Conservation (phyloP, 2,113 vertebrate species). For the Channa maculata region DNA sequence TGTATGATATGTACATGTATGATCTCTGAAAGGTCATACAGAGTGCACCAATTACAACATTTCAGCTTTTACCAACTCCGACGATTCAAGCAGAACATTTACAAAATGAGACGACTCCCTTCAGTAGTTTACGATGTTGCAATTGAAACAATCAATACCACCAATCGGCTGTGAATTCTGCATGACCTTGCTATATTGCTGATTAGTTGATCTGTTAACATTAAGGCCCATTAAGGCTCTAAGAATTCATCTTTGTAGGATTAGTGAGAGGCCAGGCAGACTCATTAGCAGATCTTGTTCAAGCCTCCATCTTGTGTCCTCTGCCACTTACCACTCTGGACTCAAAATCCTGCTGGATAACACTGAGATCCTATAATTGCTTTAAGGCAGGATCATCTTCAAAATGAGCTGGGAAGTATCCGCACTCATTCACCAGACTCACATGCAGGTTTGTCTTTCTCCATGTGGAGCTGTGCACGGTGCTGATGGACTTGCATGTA, state of each 20-base stretch:
- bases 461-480: neutral
- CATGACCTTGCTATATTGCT: no score
- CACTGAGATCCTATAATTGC: slow-evolving; percentile 17
- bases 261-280: slow-evolving; percentile 27
- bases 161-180: no score
- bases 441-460: neutral
- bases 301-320: slow-evolving; percentile 10
- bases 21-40: no score
- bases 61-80: no score
- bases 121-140: no score
- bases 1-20: no score
- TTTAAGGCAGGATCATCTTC: slow-evolving; percentile 36
- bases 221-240: slow-evolving; percentile 19
- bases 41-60: no score
- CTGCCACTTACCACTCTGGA: slow-evolving; percentile 1
- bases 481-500: neutral
- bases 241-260: slow-evolving; percentile 43
- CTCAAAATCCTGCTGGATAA: slow-evolving; percentile 17
- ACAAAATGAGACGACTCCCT: no score
- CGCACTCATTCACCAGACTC: slow-evolving; percentile 12
- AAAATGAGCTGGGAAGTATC: slow-evolving; percentile 16
- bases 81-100: no score
- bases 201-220: neutral
- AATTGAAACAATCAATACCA: no score
- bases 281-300: slow-evolving; percentile 40